Conservation (phyloP, 2,888 invertebrate genomes). For the Chaetogeoica ovagalla region DNA sequence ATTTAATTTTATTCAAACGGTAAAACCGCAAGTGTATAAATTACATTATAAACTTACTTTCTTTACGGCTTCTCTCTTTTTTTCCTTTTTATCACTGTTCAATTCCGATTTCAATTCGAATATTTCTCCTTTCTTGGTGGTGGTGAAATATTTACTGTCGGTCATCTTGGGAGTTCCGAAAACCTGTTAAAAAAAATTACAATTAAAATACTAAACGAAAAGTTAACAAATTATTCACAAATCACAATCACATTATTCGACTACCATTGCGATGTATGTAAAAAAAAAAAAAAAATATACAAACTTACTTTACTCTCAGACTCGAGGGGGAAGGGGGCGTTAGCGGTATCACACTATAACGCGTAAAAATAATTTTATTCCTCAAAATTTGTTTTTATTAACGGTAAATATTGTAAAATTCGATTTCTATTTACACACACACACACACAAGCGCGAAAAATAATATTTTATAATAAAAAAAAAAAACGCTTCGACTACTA, state of each 20-base stretch:
- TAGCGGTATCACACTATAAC: background rate
- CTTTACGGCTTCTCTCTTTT: slow-evolving; percentile 99
- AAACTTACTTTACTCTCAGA: background rate
- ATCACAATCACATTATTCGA: background rate
- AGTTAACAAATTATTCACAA: background rate
- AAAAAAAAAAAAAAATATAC: background rate
- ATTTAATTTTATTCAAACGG: background rate
- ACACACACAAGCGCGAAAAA: too few species aligned
- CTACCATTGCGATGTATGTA: background rate
- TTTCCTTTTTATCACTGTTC: slow-evolving; percentile 99
- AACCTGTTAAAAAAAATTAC: background rate
- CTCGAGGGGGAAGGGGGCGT: background rate
- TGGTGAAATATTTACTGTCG: slow-evolving; percentile 99
- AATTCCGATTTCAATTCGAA: slow-evolving; percentile 98
- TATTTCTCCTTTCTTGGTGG: slow-evolving; percentile 99
- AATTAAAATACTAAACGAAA: background rate
- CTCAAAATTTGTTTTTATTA: too few species aligned
- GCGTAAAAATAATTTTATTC: background rate
- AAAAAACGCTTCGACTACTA: too few species aligned
- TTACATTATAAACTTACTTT: slow-evolving; percentile 69
- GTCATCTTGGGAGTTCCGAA: slow-evolving; percentile 71
- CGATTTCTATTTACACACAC: too few species aligned
- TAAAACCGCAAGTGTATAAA: too few species aligned
- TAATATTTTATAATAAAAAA: too few species aligned
- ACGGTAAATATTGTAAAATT: too few species aligned